A percentile compares a stretch with the other conserved stretches of the same genome.
These are phyloP conservation scores for Anastrepha ludens DNA, from an alignment of 1,140 invertebrate genomes.

Conservation along the genomic window DNA sequence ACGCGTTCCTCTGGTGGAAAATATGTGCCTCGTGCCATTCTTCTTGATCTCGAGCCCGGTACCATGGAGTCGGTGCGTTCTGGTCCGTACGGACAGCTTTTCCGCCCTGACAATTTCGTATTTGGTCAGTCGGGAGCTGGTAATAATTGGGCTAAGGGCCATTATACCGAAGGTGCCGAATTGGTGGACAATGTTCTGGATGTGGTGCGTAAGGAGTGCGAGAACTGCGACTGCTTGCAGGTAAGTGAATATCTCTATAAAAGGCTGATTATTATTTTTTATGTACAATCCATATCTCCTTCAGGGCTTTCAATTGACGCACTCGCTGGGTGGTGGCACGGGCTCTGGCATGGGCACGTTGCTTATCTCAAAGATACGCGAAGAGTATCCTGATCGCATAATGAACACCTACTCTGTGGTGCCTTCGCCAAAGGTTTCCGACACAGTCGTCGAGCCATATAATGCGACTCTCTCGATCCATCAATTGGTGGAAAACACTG, in stretches of 20 bases:
- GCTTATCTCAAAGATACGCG: constrained; percentile 85
- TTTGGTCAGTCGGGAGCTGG: constrained; percentile 79
- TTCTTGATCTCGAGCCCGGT: constrained; percentile 85
- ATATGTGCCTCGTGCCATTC: constrained; percentile 86
- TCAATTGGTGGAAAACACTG: constrained; percentile 88
- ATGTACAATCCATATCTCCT: constrained; percentile 77
- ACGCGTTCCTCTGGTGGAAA: constrained; percentile 77
- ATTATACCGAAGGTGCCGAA: constrained; percentile 87
- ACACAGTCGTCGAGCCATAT: constrained; percentile 88
- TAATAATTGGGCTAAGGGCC: constrained; percentile 80
- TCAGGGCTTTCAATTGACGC: constrained; percentile 86
- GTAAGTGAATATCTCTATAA: constrained; percentile 57
- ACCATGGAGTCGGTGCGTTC: constrained; percentile 86
- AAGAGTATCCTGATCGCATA: constrained; percentile 89
- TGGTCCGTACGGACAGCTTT: constrained; percentile 83
- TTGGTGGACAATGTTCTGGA: constrained; percentile 86
- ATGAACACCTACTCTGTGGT: constrained; percentile 91
- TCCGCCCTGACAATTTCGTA: constrained; percentile 84
- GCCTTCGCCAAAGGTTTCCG: constrained; percentile 85
- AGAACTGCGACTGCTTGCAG: constrained; percentile 83
- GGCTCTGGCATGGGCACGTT: constrained; percentile 88
- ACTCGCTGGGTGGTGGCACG: constrained; percentile 86
- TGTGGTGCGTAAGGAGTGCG: constrained; percentile 86
- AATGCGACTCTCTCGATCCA: constrained; percentile 87
- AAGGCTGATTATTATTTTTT: constrained; percentile 53